Conservation (phyloP, 2,888 invertebrate species). For the Dione vanillae region DNA sequence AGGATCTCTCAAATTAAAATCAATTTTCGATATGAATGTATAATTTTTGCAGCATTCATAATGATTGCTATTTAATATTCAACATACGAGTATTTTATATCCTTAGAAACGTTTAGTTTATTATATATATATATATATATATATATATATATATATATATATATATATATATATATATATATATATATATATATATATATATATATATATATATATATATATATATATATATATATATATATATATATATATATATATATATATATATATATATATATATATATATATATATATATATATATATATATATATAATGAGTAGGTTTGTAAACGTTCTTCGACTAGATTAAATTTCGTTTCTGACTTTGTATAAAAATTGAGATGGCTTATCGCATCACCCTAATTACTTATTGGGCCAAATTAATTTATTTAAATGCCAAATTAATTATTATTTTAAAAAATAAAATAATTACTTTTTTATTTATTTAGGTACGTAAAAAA, state of each 20-base stretch:
- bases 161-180: background rate
- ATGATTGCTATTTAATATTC: conserved; percentile 50
- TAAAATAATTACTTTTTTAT: too few relatives aligned
- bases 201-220: background rate
- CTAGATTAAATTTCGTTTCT: too few relatives aligned
- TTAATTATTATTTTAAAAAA: too few relatives aligned
- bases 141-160: conserved; percentile 1
- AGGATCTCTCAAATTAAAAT: conserved; percentile 39
- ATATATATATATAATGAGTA: background rate
- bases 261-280: background rate
- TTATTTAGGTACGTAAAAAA: too few relatives aligned
- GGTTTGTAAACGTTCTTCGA: background rate
- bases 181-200: background rate
- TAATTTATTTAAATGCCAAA: too few relatives aligned
- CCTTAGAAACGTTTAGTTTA: background rate
- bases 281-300: background rate
- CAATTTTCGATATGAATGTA: conserved; percentile 44
- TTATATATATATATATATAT: background rate
- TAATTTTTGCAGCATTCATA: conserved; percentile 39
- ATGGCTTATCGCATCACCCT: too few relatives aligned
- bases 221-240: background rate
- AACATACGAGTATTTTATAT: conserved; percentile 20
- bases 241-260: background rate
- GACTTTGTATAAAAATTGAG: too few relatives aligned
- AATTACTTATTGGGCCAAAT: too few relatives aligned